Evolutionary conservation across 2,888 invertebrate genomes (phyloP).

Genomic region (Leptopterna dolabrata): DNA sequence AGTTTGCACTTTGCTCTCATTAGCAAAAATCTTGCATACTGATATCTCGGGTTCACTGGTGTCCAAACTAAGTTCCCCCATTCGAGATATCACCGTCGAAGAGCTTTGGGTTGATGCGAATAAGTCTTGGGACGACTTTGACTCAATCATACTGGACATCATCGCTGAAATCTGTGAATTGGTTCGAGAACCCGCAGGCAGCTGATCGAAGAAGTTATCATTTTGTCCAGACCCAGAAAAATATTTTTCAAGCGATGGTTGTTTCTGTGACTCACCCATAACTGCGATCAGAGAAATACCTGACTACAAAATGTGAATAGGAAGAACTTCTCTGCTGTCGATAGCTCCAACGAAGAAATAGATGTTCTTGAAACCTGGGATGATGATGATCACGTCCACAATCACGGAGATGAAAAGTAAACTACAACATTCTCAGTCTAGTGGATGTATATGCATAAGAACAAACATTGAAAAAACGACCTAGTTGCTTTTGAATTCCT

Average conservation of each 20-base stretch:
- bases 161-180: constrained; percentile 61
- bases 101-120: constrained; percentile 52
- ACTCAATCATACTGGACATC: constrained; percentile 64
- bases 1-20: constrained; percentile 66
- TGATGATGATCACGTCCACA: too few species aligned
- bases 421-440: too few species aligned
- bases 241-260: constrained; percentile 39
- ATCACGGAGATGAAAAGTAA: too few species aligned
- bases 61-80: constrained; percentile 20
- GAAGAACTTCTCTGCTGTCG: background rate
- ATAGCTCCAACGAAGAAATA: background rate
- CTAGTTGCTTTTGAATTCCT: too few species aligned
- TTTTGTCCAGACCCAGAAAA: constrained; percentile 10
- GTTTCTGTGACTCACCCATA: constrained; percentile 9
- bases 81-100: background rate
- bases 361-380: too few species aligned
- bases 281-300: background rate
- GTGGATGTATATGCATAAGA: too few species aligned
- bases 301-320: too few species aligned
- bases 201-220: constrained; percentile 64
- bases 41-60: constrained; percentile 63
- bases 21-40: constrained; percentile 69
- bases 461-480: too few species aligned
- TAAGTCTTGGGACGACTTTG: constrained; percentile 62
- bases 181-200: constrained; percentile 60